phyloP scores from a whole-genome alignment of 1,140 invertebrate species.

The Drosophila erecta region DNA sequence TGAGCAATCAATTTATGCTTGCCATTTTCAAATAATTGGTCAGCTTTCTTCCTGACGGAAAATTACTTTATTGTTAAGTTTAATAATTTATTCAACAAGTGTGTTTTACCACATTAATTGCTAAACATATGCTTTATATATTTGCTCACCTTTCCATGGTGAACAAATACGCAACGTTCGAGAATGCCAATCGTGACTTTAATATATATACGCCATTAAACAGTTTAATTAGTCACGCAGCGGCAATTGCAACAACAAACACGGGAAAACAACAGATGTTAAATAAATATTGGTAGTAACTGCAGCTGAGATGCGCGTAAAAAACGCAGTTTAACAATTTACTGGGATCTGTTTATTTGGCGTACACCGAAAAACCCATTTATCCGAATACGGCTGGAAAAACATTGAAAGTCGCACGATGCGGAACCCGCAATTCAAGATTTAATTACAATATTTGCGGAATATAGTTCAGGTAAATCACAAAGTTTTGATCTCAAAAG shows the following conservation, averaged over 20 bases:
- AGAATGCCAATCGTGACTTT: slow-evolving; percentile 41
- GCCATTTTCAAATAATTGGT: no score
- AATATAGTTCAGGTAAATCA: slow-evolving; percentile 31
- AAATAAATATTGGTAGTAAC: slow-evolving; percentile 52
- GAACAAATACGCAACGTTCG: slow-evolving; percentile 6
- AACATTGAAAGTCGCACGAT: not conserved
- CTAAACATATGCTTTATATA: slow-evolving; percentile 13
- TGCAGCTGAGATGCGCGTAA: slow-evolving; percentile 22
- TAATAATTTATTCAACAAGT: not conserved
- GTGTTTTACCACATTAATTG: not conserved
- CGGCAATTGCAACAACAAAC: slow-evolving; percentile 9
- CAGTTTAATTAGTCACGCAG: slow-evolving; percentile 62
- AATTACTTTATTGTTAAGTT: not conserved
- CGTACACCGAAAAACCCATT: slow-evolving; percentile 45
- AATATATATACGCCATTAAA: slow-evolving; percentile 72
- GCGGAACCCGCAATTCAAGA: not conserved
- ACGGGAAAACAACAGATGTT: slow-evolving; percentile 55
- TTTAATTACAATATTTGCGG: slow-evolving; percentile 16
- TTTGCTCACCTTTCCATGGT: slow-evolving; percentile 27
- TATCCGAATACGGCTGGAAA: slow-evolving; percentile 30
- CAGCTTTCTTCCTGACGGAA: no score
- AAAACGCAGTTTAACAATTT: slow-evolving; percentile 44
- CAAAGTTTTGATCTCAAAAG: slow-evolving; percentile 32
- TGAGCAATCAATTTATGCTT: no score
- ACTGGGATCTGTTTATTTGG: slow-evolving; percentile 46